Percentiles rank a stretch among this genome's conserved stretches.
These are phyloP conservation scores for Lampropteryx suffumata DNA, from an alignment of 2,888 invertebrate species.

Conservation along the genomic window DNA sequence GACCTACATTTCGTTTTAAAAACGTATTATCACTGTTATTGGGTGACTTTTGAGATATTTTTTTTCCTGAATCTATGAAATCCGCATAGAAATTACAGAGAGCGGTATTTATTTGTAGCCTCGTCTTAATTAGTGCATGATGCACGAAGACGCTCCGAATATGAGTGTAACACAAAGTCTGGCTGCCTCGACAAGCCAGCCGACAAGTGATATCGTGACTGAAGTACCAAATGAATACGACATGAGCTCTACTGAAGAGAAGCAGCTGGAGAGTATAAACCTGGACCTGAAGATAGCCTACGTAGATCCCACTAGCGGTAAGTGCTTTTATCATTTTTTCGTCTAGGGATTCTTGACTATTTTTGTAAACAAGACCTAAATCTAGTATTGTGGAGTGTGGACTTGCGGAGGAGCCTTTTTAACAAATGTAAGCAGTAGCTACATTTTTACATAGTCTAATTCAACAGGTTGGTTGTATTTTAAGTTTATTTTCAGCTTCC, in stretches of 20 bases:
- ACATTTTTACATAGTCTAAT: background rate
- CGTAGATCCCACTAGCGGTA: constrained; percentile 84
- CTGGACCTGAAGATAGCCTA: constrained; percentile 85
- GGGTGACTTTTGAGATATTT: constrained; percentile 84
- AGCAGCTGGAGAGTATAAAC: constrained; percentile 77
- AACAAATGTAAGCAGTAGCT: too few species aligned
- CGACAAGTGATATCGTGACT: constrained; percentile 70
- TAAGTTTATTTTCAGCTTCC: constrained; percentile 33
- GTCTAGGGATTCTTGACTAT: constrained; percentile 1
- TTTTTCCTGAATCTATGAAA: constrained; percentile 69
- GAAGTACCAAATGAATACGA: constrained; percentile 74
- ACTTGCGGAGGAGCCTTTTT: too few species aligned
- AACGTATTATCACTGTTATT: constrained; percentile 58
- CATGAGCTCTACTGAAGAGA: constrained; percentile 70
- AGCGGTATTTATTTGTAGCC: constrained; percentile 60
- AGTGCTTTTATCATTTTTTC: constrained; percentile 47
- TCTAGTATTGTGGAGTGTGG: too few species aligned
- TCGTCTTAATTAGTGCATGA: constrained; percentile 76
- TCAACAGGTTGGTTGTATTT: constrained; percentile 11
- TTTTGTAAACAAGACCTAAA: background rate
- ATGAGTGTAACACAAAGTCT: constrained; percentile 86
- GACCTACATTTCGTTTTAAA: constrained; percentile 89
- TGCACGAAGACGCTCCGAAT: constrained; percentile 87
- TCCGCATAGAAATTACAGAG: constrained; percentile 57
- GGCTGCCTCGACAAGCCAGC: constrained; percentile 84